These are phyloP conservation scores for Chrysaora quinquecirrha DNA, from an alignment of 30 jellyfish, hydroid and myxozoan genomes.

Conservation along the genomic window DNA sequence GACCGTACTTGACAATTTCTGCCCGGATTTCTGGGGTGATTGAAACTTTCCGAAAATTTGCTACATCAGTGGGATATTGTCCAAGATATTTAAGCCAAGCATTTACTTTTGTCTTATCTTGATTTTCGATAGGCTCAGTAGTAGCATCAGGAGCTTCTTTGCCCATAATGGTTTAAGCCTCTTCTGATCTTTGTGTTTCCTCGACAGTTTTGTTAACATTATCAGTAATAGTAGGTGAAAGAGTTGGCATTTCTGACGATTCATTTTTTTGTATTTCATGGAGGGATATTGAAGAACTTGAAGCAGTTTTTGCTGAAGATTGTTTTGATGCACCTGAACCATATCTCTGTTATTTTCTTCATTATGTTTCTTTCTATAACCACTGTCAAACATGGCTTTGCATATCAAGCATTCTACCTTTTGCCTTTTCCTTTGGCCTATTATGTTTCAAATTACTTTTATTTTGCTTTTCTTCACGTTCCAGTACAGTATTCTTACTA, in stretches of 20 bases:
- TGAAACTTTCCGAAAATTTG: constrained; percentile 33
- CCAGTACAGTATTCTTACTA: too few relatives aligned
- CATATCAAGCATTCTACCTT: constrained; percentile 27
- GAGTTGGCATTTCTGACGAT: background rate
- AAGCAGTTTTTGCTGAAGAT: constrained; percentile 21
- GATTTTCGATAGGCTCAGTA: background rate
- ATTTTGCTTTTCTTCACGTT: too few relatives aligned
- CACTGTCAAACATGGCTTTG: background rate
- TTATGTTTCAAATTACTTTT: constrained; percentile 8
- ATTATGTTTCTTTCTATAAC: background rate
- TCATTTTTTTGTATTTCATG: constrained; percentile 4
- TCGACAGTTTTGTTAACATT: background rate
- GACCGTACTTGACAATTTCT: constrained; percentile 24
- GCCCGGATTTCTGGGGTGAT: constrained; percentile 49
- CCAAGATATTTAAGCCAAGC: constrained; percentile 23
- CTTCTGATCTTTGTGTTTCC: constrained; percentile 7
- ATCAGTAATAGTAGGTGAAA: constrained; percentile 11
- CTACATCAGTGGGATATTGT: constrained; percentile 24
- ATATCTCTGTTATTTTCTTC: background rate
- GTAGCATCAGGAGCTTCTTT: constrained; percentile 7
- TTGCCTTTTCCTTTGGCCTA: constrained; percentile 19
- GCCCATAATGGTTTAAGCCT: background rate
- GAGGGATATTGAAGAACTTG: constrained; percentile 10
- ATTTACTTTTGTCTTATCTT: constrained; percentile 7
- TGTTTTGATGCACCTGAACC: background rate